Percentiles rank a stretch among this genome's conserved stretches.
Conservation (phyloP, 1,140 invertebrate genomes). For the Drosophila lacertosa region DNA sequence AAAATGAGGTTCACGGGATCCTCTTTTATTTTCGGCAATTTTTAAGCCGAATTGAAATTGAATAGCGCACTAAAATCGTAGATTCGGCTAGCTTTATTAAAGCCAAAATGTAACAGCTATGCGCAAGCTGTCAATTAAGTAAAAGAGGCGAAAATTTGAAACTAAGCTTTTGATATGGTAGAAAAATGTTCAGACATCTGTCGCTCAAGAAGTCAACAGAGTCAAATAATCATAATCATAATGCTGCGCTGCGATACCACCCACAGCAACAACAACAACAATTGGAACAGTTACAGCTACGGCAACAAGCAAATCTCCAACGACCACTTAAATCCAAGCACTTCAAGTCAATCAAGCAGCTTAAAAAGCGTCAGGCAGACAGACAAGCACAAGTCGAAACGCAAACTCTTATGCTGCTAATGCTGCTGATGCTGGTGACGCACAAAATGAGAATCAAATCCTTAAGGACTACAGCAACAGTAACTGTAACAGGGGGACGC, state of each 20-base stretch:
- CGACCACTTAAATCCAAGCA: slow-evolving; percentile 61
- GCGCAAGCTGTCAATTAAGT: slow-evolving; percentile 33
- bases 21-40: not conserved
- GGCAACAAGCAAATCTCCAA: slow-evolving; percentile 50
- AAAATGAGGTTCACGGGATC: not conserved
- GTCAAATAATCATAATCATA: slow-evolving; percentile 50
- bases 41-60: not conserved
- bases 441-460: slow-evolving; percentile 58
- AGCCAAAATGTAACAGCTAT: not conserved
- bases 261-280: not conserved
- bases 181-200: slow-evolving; percentile 31
- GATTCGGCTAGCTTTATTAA: not conserved
- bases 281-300: slow-evolving; percentile 4
- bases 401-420: slow-evolving; percentile 23
- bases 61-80: not conserved
- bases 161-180: slow-evolving; percentile 22
- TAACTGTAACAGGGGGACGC: not conserved
- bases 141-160: slow-evolving; percentile 20
- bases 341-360: slow-evolving; percentile 67
- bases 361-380: slow-evolving; percentile 54
- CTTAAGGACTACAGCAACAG: slow-evolving; percentile 40
- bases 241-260: slow-evolving; percentile 26
- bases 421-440: slow-evolving; percentile 30
- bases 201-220: slow-evolving; percentile 38
- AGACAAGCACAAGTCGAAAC: slow-evolving; percentile 28